phyloP scores from a whole-genome alignment of 2,797 vertebrate genomes.

The Sebastes iracundus region DNA sequence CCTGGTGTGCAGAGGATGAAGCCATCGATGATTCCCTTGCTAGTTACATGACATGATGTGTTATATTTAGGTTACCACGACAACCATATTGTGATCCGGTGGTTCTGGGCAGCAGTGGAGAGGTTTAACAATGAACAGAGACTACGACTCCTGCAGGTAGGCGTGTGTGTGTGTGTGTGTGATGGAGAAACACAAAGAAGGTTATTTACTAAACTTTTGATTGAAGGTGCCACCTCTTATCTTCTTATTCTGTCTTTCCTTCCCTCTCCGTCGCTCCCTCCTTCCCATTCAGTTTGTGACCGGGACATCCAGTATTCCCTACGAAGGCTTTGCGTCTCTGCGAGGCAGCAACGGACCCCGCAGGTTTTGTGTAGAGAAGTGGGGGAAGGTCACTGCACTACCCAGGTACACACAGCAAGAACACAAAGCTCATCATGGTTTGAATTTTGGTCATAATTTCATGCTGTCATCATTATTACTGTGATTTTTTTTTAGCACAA shows the following conservation, averaged over 20 bases:
- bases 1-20: neutral
- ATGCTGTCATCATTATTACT: neutral
- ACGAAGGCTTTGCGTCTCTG: slow-evolving; percentile 95
- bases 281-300: slow-evolving; percentile 89
- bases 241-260: neutral
- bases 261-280: neutral
- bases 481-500: neutral
- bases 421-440: neutral
- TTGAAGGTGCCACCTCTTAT: neutral
- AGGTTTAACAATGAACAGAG: slow-evolving; percentile 98
- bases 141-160: slow-evolving; percentile 92
- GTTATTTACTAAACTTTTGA: neutral
- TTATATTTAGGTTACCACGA: slow-evolving; percentile 91
- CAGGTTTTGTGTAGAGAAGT: slow-evolving; percentile 97
- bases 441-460: neutral
- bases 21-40: no score
- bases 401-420: slow-evolving; percentile 84
- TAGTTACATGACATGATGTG: neutral
- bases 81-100: slow-evolving; percentile 96
- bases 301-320: slow-evolving; percentile 96
- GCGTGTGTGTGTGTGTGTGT: neutral
- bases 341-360: slow-evolving; percentile 96
- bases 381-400: slow-evolving; percentile 95
- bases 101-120: slow-evolving; percentile 98
- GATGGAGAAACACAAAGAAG: neutral